Conservation (phyloP, 2,113 vertebrate species). For the Dascyllus trimaculatus region DNA sequence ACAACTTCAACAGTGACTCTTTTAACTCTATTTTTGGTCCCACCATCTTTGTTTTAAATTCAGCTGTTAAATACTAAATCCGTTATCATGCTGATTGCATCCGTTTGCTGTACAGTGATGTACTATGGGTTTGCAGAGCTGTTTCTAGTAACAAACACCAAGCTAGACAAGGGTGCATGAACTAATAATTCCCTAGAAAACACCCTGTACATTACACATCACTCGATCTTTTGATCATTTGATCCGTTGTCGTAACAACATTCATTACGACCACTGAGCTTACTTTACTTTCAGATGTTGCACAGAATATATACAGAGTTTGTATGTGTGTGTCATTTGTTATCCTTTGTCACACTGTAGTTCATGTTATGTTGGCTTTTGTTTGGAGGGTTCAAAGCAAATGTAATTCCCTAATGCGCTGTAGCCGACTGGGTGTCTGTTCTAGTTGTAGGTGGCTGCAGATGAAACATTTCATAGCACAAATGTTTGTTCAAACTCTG, state of each 20-base stretch:
- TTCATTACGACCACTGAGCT: no score
- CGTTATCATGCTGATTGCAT: not conserved
- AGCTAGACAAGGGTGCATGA: no score
- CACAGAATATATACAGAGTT: not conserved
- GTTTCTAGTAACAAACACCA: no score
- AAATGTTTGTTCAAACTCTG: slow-evolving; percentile 1
- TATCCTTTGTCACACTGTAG: not conserved
- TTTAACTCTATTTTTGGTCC: not conserved
- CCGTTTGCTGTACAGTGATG: not conserved
- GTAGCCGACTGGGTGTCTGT: not conserved
- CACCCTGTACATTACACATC: no score
- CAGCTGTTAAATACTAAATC: not conserved
- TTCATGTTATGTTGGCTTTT: not conserved
- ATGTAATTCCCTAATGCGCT: not conserved
- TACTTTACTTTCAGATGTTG: not conserved
- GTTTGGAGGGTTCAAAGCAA: not conserved
- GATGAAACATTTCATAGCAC: not conserved
- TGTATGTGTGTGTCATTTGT: not conserved
- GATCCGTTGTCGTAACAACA: no score
- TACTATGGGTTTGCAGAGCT: not conserved
- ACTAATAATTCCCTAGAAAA: no score
- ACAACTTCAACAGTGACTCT: no score
- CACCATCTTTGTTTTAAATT: not conserved
- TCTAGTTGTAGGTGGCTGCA: not conserved
- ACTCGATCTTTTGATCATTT: no score